Base-by-base conservation (phyloP, 2,113 vertebrate species). In the Xiphophorus couchianus region DNA sequence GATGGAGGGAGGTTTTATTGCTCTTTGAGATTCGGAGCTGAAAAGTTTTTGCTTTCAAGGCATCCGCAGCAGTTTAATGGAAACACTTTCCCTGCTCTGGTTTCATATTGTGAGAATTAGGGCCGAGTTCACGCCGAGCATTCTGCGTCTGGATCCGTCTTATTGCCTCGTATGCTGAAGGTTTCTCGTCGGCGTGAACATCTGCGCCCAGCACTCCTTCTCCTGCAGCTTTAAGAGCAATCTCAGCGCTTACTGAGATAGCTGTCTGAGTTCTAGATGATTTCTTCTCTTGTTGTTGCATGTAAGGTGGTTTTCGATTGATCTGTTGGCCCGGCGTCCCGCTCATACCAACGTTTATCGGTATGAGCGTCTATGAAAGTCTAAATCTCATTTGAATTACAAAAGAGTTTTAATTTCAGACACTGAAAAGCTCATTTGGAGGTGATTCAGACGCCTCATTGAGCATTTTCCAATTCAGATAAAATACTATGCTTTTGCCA, bases 111-210 rank as follows among this genome's bases (percentile, higher is more conserved):
- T 71, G 33, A 37, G 64, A 44, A 29, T 31, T 65, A 48, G 7
- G 42, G 27, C 42, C 35, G 28, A 69, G 62, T 48, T 77, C 39
- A 31, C n/a, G 9, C 42, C 25, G 25, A 69, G 79, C 14, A 10
- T 44, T 70, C 65, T 73, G 14, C 68, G 62, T 39, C 31, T 44
- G 31, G 10, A 0, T 76, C 19, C 42, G 13, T n/a, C 42, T 76
- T 30, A 27, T 71, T 73, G 5, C 19, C n/a, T 0, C 0, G 51
- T 71, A 66, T n/a, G 25, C 76, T 78, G 25, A 3, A 67, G 70
- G 11, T 69, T 81, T 86, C 77, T 82, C 77, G 72, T 86, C 63
- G 69, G 37, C 42, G 58, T n/a, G 69, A 69, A 63, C 84, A 88
- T 79, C 88, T 90, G 86, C 0, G 62, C 54, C 84, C 77, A 39